phyloP scores from a whole-genome alignment of 2,113 vertebrate genomes.

The Plestiodon gilberti region DNA sequence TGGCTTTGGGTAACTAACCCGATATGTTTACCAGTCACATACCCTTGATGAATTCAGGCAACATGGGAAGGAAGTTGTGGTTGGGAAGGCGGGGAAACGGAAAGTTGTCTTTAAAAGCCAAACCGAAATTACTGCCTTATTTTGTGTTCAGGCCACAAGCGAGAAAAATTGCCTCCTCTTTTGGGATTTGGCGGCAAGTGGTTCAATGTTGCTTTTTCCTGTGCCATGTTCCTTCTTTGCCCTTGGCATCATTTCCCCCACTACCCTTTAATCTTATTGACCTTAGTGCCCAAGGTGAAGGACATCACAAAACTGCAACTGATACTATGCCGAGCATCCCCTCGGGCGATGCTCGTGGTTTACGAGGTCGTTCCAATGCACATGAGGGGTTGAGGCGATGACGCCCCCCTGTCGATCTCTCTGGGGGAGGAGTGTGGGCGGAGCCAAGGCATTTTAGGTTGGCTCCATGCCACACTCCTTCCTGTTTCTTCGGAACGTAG shows the following conservation, averaged over 20 bases:
- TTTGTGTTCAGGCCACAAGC: not conserved
- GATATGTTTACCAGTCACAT: conserved; percentile 41
- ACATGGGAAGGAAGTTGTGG: not conserved
- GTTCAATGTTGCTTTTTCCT: not conserved
- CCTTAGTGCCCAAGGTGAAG: not conserved
- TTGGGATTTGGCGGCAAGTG: no score
- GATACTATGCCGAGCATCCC: no score
- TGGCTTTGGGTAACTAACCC: conserved; percentile 51
- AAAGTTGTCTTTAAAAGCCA: not conserved
- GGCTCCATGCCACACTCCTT: no score
- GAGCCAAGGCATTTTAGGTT: no score
- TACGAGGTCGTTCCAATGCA: no score
- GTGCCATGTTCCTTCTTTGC: not conserved
- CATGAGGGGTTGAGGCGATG: no score
- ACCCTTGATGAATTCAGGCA: not conserved
- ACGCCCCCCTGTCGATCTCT: no score
- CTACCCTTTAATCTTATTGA: not conserved
- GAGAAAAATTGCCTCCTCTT: not conserved
- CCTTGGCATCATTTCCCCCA: not conserved
- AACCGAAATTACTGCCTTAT: no score
- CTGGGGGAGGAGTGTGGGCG: no score
- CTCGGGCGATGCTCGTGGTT: no score
- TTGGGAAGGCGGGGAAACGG: not conserved
- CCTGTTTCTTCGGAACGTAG: no score
- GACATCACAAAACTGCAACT: not conserved